These are phyloP conservation scores for Tachuris rubrigastra DNA, from an alignment of 2,113 vertebrate species.

Conservation along the genomic window DNA sequence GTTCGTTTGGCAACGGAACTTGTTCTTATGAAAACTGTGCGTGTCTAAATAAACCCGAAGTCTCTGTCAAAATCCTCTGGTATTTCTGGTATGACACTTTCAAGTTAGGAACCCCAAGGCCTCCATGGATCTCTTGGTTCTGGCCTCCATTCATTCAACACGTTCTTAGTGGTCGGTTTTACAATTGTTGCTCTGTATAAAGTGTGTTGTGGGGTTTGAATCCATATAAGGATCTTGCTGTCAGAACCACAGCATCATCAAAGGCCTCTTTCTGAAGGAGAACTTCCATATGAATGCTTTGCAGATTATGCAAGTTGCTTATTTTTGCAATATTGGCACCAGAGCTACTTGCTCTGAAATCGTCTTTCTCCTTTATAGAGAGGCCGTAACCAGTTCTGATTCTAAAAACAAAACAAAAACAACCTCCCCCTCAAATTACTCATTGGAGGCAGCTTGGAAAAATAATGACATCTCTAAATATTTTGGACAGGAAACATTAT, in stretches of 20 bases:
- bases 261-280: not conserved
- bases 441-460: not conserved
- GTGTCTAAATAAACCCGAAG: not conserved
- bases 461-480: not conserved
- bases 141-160: not conserved
- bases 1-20: not conserved
- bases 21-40: not conserved
- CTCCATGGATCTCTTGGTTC: fast-evolving
- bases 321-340: not conserved
- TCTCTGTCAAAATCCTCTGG: not conserved
- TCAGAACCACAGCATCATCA: not conserved
- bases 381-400: not conserved
- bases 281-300: conserved; percentile 3
- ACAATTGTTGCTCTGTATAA: fast-evolving
- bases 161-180: fast-evolving
- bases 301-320: not conserved
- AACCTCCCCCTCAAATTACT: not conserved
- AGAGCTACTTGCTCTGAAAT: not conserved
- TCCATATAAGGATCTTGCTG: conserved; percentile 8
- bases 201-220: not conserved
- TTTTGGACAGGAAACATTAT: not conserved
- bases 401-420: not conserved
- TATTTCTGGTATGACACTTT: not conserved
- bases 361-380: not conserved
- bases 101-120: not conserved